Conservation (phyloP, 2,888 invertebrate genomes). For the Epicampocera succincta region DNA sequence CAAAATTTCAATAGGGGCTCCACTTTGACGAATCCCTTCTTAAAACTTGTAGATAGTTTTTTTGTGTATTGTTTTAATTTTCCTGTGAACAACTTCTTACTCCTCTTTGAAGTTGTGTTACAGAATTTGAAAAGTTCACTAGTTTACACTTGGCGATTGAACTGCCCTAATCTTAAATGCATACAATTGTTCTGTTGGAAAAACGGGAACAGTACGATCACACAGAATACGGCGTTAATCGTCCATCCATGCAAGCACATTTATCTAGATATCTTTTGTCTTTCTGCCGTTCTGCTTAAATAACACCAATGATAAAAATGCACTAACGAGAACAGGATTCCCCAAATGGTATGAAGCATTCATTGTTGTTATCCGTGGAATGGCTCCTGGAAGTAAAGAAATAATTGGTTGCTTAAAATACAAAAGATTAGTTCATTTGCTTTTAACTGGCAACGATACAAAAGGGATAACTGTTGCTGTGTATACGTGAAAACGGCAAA, state of each 20-base stretch:
- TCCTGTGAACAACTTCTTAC: too few species aligned
- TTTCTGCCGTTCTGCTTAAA: conserved; percentile 30
- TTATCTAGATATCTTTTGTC: not conserved
- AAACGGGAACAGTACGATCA: conserved; percentile 27
- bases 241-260: conserved; percentile 2
- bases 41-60: too few species aligned
- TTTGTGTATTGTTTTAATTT: too few species aligned
- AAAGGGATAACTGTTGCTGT: conserved; percentile 36
- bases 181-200: not conserved
- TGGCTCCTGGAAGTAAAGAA: conserved; percentile 8
- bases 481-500: not conserved
- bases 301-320: conserved; percentile 41
- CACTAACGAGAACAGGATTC: conserved; percentile 64
- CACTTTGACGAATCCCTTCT: too few species aligned
- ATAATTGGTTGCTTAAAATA: conserved; percentile 25
- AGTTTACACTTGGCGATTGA: not conserved
- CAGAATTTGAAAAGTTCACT: too few species aligned
- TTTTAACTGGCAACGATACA: not conserved
- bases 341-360: conserved; percentile 35
- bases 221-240: conserved; percentile 13
- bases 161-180: conserved; percentile 10
- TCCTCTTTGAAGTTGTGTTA: too few species aligned
- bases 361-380: not conserved
- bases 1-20: not conserved
- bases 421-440: not conserved